Evolutionary conservation across 2,797 vertebrate genomes (phyloP), one percentile per base, ranked within the genome.

Genomic region (Notolepis coatsorum): DNA sequence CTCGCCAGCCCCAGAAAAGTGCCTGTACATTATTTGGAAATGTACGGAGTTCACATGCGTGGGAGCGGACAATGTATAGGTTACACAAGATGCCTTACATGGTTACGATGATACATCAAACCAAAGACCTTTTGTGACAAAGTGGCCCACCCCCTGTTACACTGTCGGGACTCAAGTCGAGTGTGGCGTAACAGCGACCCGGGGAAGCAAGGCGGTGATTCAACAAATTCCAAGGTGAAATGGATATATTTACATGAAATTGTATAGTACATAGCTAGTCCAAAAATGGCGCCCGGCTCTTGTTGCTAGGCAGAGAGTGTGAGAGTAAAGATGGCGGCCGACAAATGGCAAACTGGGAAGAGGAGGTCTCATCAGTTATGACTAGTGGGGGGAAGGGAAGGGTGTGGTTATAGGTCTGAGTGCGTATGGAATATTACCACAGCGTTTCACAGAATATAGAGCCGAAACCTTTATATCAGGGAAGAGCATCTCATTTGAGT

Each of bases 271-370:
- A 39, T 69, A 66, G 47, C 66, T 61, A 54, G 59, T 76, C 82
- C 85, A 89, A 91, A 57, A 85, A 89, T 88, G 81, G 80, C 82
- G 68, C 70, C 71, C 56, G 23, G 20, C 41, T 80, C 86, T 84
- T 91, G 91, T 92, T 93, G 91, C 90, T 92, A 93, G 92, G 92
- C 90, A 92, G 90, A 92, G 68, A 79, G 38, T 17, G 31, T 45
- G 18, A 23, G 71, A 82, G 73, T 80, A 86, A 91, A 88, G 79
- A 88, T 89, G 88, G 89, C 79, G 79, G 84, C 52, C 12, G 68
- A 57, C 65, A 78, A 84, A 79, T 73, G 81, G 81, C 77, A 85
- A 86, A 87, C 72, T 79, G 82, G 75, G 84, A 85, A 82, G 82
- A 55, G 47, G 71, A 84, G 85, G 83, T 84, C 77, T 84, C 81